Conservation (phyloP, 53 echinoderm and acorn worm genomes). For the Echinometra lucunter region DNA sequence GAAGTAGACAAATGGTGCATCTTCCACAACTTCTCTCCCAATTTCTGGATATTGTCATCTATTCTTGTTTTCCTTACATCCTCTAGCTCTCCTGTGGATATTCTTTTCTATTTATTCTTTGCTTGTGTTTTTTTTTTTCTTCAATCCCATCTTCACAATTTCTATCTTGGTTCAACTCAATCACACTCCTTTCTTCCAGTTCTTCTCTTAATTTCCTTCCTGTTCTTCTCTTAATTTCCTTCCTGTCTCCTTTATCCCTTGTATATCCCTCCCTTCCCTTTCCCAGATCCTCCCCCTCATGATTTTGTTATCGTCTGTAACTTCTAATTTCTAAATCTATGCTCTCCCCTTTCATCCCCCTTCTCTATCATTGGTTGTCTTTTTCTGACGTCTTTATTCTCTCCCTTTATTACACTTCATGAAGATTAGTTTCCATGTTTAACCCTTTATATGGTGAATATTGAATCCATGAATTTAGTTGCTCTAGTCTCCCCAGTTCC, state of each 20-base stretch:
- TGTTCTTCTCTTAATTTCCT: background rate
- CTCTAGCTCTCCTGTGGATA: slow-evolving; percentile 27
- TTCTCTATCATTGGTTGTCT: too few species aligned
- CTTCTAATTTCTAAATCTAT: background rate
- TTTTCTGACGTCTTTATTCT: too few species aligned
- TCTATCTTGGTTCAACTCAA: background rate
- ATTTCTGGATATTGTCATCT: slow-evolving; percentile 54
- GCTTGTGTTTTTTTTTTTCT: background rate
- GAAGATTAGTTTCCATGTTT: too few species aligned
- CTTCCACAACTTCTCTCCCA: slow-evolving; percentile 11
- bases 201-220: background rate
- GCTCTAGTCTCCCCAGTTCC: too few species aligned
- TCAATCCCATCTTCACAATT: background rate
- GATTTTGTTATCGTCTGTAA: too few species aligned
- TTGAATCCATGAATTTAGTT: too few species aligned
- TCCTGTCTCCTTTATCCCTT: background rate
- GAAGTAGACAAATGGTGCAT: slow-evolving; percentile 16
- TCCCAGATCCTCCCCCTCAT: background rate
- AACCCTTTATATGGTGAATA: too few species aligned
- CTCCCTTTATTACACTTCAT: too few species aligned
- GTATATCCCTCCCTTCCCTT: background rate
- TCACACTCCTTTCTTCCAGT: slow-evolving; percentile 4
- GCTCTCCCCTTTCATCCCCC: background rate
- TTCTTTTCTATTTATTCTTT: slow-evolving; percentile 14
- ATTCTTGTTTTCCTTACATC: slow-evolving; percentile 8